A percentile compares a stretch with the other conserved stretches of the same genome.
phyloP scores from a whole-genome alignment of 2,113 vertebrate genomes.

The Cyanoramphus novaezelandiae region DNA sequence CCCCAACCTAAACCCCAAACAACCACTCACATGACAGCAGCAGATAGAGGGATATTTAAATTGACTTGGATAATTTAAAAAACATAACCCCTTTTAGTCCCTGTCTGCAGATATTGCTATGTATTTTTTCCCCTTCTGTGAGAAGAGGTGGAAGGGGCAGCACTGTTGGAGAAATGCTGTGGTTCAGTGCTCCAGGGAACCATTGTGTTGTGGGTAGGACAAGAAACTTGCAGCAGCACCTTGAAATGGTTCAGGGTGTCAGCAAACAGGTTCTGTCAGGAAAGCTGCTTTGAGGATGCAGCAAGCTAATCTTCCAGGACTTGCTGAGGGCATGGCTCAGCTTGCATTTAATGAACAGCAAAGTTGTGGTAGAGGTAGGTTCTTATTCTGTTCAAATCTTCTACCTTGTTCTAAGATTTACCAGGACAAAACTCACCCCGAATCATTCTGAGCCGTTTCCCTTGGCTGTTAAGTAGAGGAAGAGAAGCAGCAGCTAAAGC shows the following conservation, averaged over 20 bases:
- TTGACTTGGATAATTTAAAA: not conserved
- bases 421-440: not conserved
- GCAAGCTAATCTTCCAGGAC: not conserved
- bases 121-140: not conserved
- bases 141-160: not conserved
- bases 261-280: not conserved
- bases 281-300: not conserved
- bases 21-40: not conserved
- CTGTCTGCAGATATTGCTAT: not conserved
- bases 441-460: not conserved
- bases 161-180: accelerated
- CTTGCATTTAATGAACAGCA: not conserved
- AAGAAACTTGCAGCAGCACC: not conserved
- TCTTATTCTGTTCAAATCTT: not conserved
- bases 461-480: not conserved
- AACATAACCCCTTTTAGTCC: not conserved
- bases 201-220: accelerated
- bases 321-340: not conserved
- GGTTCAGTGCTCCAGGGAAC: not conserved
- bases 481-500: conserved; percentile 8
- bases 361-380: not conserved
- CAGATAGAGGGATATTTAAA: not conserved
- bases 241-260: not conserved
- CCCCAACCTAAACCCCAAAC: not conserved
- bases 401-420: not conserved